Base-by-base conservation (phyloP, 2,797 vertebrate species). In the Danio jaintianensis region DNA sequence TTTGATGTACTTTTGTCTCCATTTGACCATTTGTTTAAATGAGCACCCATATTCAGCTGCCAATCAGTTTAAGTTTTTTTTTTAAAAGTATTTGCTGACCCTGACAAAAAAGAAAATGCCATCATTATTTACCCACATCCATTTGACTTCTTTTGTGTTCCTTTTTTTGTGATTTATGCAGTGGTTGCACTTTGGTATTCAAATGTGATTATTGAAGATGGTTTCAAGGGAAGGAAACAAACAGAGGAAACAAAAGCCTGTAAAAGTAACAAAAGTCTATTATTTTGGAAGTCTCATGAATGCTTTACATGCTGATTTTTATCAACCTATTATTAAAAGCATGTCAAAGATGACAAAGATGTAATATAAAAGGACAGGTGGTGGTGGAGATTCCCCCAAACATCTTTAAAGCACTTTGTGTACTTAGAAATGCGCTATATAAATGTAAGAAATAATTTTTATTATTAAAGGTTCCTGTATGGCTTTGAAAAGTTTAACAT, bases 61-160 rank as follows among this genome's bases (percentile, higher is more conserved):
- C 53, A 69, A 36, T 77, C 63, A 47, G 40, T 67, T 66, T 67
- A 76, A 76, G 50, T 62, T 52, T 67, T 68, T 62, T 67, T 48
- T 29, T 29, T 29, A 1, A 55, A 70, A 55, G 68, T 36, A 70
- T 36, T 38, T 68, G 11, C 55, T 70, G 50, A 55, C 50, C n/a
- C n/a, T 29, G 1, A 1, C 48, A 70, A 55, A 70, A 70, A 55
- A 13, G 36, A 55, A 70, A 70, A 70, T 20, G 11, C 29, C 40
- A 12, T 55, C 36, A 53, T 70, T 29, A 40, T 70, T 70, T 70
- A 55, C 36, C 55, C 50, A 42, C 55, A 42, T n/a, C 10, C 68
- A 42, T 70, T 53, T 42, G 50, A 55, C 50, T 42, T 70, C 29
- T 29, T 29, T 29, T 29, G 29, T 38, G 66, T 15, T 69, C 47